Evolutionary conservation across 2,888 invertebrate genomes (phyloP).

Genomic region (Acronicta psi): DNA sequence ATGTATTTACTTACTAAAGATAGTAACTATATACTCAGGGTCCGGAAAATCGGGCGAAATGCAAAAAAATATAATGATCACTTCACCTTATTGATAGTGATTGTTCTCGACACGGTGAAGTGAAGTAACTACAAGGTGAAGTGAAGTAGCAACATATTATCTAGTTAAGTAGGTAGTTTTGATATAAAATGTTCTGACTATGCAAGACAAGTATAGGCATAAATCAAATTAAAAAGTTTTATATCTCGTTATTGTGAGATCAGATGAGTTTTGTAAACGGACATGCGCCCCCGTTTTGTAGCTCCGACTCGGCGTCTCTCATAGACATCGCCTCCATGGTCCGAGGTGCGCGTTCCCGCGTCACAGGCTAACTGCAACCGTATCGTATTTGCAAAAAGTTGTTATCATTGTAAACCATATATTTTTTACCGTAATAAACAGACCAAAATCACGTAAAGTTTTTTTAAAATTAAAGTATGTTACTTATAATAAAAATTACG

Average conservation of each 20-base stretch:
- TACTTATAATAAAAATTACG: background rate
- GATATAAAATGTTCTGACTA: too few species aligned
- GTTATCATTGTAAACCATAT: background rate
- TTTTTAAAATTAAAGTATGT: background rate
- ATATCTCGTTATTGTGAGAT: background rate
- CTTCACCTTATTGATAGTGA: too few species aligned
- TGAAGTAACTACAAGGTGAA: too few species aligned
- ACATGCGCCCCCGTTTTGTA: slow-evolving; percentile 35
- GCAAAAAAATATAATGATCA: too few species aligned
- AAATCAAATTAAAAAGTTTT: too few species aligned
- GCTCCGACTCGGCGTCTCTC: slow-evolving; percentile 7
- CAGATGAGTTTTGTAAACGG: slow-evolving; percentile 14
- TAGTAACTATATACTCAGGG: too few species aligned
- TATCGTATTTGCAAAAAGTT: slow-evolving; percentile 3
- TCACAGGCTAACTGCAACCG: slow-evolving; percentile 2
- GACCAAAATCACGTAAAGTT: background rate
- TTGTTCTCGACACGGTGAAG: too few species aligned
- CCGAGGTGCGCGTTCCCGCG: slow-evolving; percentile 28
- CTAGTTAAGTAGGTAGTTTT: too few species aligned
- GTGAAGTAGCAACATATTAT: too few species aligned
- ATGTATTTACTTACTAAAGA: too few species aligned
- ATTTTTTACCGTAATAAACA: background rate
- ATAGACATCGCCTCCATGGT: slow-evolving; percentile 29
- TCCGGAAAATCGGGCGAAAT: too few species aligned
- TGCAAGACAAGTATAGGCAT: too few species aligned